Conservation (phyloP, 2,113 vertebrate species). For the Salvelinus namaycush region DNA sequence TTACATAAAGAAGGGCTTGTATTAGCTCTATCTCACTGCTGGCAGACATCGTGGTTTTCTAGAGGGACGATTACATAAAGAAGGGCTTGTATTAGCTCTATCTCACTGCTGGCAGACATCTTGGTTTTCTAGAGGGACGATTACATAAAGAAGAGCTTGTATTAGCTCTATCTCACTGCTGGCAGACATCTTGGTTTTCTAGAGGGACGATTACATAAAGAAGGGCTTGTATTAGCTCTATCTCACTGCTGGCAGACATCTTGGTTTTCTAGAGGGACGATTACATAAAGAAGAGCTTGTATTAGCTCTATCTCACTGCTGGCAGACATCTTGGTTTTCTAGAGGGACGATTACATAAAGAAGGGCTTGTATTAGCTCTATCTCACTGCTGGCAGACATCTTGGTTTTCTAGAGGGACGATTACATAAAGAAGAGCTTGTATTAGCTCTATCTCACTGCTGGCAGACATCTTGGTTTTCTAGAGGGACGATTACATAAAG, state of each 20-base stretch:
- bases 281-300: background rate
- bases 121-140: slow-evolving; percentile 74
- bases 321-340: slow-evolving; percentile 75
- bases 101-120: slow-evolving; percentile 53
- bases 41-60: slow-evolving; percentile 75
- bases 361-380: slow-evolving; percentile 45
- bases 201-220: slow-evolving; percentile 24
- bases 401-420: slow-evolving; percentile 74
- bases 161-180: slow-evolving; percentile 60
- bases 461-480: slow-evolving; percentile 75
- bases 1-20: background rate
- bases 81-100: slow-evolving; percentile 46
- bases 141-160: background rate
- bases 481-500: slow-evolving; percentile 24
- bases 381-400: slow-evolving; percentile 53
- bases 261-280: slow-evolving; percentile 74
- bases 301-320: slow-evolving; percentile 60
- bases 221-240: slow-evolving; percentile 60
- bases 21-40: slow-evolving; percentile 68
- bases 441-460: slow-evolving; percentile 68
- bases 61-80: slow-evolving; percentile 23
- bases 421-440: background rate
- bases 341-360: slow-evolving; percentile 24
- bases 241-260: slow-evolving; percentile 53
- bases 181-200: slow-evolving; percentile 75